Base-by-base conservation (phyloP, 2,888 invertebrate genomes). In the Megaustenia siamemsis region DNA sequence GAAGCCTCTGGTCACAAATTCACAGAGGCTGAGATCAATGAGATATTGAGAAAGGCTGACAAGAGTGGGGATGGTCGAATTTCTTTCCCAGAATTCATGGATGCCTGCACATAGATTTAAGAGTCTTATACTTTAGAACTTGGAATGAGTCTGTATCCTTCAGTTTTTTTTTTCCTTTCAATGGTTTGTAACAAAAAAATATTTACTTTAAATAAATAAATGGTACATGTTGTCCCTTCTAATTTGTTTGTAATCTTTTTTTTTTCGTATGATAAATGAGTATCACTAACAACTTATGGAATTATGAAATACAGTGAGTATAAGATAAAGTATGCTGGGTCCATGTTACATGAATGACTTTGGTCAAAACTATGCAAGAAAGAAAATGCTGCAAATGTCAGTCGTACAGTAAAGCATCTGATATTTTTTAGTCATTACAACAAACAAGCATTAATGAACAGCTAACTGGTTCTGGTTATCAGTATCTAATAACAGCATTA, bases 21-120 rank as follows among this genome's bases (percentile, higher is more conserved):
- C 53, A 86, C 80, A 32, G 77, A 77, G 1, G 35, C 18, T 24
- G 86, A 86, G n/a, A 38, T 84, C 45, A 68, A 85, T 60, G 60
- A 63, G 6, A 85, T 86, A 38, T 69, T 84, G 40, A 56, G 53
- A 38, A 18, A 73, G 1, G 84, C 84, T 24, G 79, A 84, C 63
- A 73, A 60, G 28, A 73, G 63, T 79, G 84, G 84, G 38, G 79
- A 84, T 71, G 79, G 79, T 0, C 71, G 79, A 73, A 84, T 84
- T 53, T 71, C 79, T 10, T 79, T 84, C n/a, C 28, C 71, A 21
- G 84, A 84, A 78, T 79, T 84, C 49, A 21, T 71, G 79, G 45
- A 84, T 43, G 84, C 84, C n/a, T 84, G 84, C 35, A 45, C 84
- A 60, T 84, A 84, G 60, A 38, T 49, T 38, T 38, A 1, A 53